A percentile compares a stretch with the other conserved stretches of the same genome.
Conservation (phyloP, 1,140 invertebrate genomes). For the Caerostris extrusa region DNA sequence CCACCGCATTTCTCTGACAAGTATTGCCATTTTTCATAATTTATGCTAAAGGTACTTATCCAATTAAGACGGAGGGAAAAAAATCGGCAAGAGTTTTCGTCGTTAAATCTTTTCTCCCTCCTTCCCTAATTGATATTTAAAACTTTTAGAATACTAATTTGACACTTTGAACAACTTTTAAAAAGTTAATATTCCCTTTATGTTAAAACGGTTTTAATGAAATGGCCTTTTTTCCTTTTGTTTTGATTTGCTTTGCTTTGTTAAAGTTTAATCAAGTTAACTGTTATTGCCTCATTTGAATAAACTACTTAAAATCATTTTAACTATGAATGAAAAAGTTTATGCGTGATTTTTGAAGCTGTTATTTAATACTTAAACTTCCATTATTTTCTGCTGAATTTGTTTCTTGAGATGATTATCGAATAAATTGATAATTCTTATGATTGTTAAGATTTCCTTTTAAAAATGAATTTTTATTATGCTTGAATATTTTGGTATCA, state of each 20-base stretch:
- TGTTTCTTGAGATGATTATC: too few species aligned
- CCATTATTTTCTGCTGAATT: too few species aligned
- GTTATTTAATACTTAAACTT: too few species aligned
- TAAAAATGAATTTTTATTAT: too few species aligned
- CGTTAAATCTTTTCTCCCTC: background rate
- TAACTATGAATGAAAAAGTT: too few species aligned
- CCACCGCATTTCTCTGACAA: too few species aligned
- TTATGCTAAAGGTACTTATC: background rate
- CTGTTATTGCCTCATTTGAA: background rate
- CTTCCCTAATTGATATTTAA: background rate
- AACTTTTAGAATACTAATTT: constrained; percentile 3
- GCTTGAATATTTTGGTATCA: too few species aligned
- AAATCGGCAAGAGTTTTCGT: background rate
- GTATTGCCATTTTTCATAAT: too few species aligned
- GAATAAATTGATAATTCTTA: too few species aligned
- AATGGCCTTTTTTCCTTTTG: background rate
- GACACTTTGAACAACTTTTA: constrained; percentile 9
- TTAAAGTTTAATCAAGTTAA: background rate
- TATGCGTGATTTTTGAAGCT: too few species aligned
- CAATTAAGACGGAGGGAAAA: background rate
- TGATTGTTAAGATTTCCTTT: too few species aligned
- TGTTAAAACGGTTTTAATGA: background rate
- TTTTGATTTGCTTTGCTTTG: background rate
- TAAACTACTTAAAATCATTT: background rate
- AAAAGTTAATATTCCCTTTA: background rate